Conservation (phyloP, 2,888 invertebrate species). For the Dolomedes plantarius region DNA sequence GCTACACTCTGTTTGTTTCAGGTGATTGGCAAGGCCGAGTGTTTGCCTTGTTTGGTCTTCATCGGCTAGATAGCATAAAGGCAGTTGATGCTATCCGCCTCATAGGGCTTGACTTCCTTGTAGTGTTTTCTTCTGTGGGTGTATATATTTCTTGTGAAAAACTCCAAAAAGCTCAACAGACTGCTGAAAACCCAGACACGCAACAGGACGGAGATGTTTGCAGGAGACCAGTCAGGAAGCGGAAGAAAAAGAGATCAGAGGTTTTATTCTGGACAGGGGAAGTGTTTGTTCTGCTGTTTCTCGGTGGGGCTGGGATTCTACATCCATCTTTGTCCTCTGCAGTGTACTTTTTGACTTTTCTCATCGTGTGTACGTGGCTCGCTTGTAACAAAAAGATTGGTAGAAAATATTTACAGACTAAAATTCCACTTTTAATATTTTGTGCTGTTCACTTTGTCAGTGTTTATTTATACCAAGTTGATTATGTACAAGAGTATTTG, state of each 20-base stretch:
- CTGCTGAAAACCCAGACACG: slow-evolving; percentile 11
- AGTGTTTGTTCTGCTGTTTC: slow-evolving; percentile 73
- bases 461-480: slow-evolving; percentile 89
- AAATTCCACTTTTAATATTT: slow-evolving; percentile 79
- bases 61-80: slow-evolving; percentile 81
- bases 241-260: slow-evolving; percentile 66
- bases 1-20: too few relatives aligned
- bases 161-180: slow-evolving; percentile 57
- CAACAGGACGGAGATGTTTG: slow-evolving; percentile 36
- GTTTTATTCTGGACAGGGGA: slow-evolving; percentile 71
- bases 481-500: slow-evolving; percentile 85
- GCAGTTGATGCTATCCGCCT: slow-evolving; percentile 83
- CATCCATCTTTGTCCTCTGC: slow-evolving; percentile 89
- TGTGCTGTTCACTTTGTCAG: slow-evolving; percentile 85
- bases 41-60: slow-evolving; percentile 84
- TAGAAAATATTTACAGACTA: slow-evolving; percentile 82
- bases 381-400: slow-evolving; percentile 86
- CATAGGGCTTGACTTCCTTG: slow-evolving; percentile 85
- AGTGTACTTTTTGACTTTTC: slow-evolving; percentile 90
- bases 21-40: slow-evolving; percentile 81
- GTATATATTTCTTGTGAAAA: slow-evolving; percentile 76
- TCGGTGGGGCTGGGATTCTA: slow-evolving; percentile 86
- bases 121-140: slow-evolving; percentile 75
- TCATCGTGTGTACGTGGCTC: slow-evolving; percentile 91
- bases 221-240: slow-evolving; percentile 32